Evolutionary conservation across 2,888 invertebrate species (phyloP).

Genomic region (Lysandra coridon): DNA sequence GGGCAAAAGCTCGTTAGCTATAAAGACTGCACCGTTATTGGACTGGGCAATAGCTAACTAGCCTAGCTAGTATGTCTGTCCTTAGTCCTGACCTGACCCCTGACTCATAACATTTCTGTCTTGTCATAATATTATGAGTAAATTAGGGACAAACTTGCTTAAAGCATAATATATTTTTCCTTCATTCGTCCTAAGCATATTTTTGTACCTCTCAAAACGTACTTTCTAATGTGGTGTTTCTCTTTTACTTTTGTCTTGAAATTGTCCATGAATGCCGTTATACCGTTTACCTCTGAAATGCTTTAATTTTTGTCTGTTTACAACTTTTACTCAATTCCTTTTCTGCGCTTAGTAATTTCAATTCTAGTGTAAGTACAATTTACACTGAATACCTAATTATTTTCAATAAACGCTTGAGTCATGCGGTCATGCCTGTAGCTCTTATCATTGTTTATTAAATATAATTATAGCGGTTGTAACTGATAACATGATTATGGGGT

Average conservation of each 20-base stretch:
- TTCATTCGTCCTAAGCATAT: too few species aligned
- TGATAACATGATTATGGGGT: background rate
- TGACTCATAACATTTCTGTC: too few species aligned
- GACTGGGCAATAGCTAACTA: too few species aligned
- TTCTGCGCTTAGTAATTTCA: background rate
- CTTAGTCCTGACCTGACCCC: too few species aligned
- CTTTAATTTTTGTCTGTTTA: too few species aligned
- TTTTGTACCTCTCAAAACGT: background rate
- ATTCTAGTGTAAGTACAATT: background rate
- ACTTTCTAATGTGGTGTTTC: background rate
- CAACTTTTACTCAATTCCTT: background rate
- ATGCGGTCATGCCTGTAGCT: background rate
- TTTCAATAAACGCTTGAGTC: background rate
- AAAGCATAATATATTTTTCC: too few species aligned
- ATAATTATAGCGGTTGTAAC: background rate
- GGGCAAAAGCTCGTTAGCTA: too few species aligned
- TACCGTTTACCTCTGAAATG: background rate
- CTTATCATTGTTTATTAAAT: conserved; percentile 2
- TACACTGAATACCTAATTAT: background rate
- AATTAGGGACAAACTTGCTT: too few species aligned
- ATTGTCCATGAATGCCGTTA: background rate
- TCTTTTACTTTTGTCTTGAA: background rate
- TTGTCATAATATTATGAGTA: too few species aligned
- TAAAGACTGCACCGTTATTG: too few species aligned
- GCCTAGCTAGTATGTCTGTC: too few species aligned